phyloP scores from a whole-genome alignment of 2,797 vertebrate species.

The Poecilia picta region DNA sequence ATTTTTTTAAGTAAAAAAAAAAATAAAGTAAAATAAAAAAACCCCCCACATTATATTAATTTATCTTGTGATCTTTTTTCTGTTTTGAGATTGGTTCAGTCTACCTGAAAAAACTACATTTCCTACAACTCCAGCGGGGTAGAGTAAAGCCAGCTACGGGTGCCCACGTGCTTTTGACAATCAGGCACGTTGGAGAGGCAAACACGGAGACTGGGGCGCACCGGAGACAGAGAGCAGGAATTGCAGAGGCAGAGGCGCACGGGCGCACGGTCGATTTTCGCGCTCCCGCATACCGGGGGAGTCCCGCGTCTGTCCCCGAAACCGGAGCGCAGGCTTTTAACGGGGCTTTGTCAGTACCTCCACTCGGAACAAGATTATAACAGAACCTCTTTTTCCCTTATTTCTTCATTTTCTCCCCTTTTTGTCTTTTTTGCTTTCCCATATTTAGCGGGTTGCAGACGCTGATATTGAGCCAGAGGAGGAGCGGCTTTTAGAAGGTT shows the following conservation, averaged over 20 bases:
- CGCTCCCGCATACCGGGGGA: constrained; percentile 72
- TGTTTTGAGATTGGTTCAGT: neutral
- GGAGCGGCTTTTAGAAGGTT: constrained; percentile 57
- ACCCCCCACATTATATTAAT: neutral
- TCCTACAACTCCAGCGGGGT: constrained; percentile 73
- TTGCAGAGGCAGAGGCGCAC: constrained; percentile 80
- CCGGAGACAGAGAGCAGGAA: constrained; percentile 73
- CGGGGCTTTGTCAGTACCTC: constrained; percentile 51
- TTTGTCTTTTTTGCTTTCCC: constrained; percentile 47
- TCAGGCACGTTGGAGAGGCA: constrained; percentile 80
- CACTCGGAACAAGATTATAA: constrained; percentile 31
- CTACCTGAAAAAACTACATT: constrained; percentile 65
- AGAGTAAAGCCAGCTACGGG: constrained; percentile 76
- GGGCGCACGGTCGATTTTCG: constrained; percentile 65
- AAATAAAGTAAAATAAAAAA: neutral
- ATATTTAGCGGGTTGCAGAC: constrained; percentile 70
- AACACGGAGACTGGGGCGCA: constrained; percentile 65
- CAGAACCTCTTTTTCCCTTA: constrained; percentile 28
- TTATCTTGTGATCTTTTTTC: neutral
- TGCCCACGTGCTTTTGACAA: constrained; percentile 76
- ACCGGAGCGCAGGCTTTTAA: constrained; percentile 44
- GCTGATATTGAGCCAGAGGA: constrained; percentile 69
- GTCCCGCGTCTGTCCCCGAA: constrained; percentile 66
- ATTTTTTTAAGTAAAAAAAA: neutral
- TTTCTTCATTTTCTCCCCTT: constrained; percentile 18